A percentile compares a stretch with the other conserved stretches of the same genome.
Evolutionary conservation across 2,888 invertebrate species (phyloP).

Genomic region (Clunio marinus): DNA sequence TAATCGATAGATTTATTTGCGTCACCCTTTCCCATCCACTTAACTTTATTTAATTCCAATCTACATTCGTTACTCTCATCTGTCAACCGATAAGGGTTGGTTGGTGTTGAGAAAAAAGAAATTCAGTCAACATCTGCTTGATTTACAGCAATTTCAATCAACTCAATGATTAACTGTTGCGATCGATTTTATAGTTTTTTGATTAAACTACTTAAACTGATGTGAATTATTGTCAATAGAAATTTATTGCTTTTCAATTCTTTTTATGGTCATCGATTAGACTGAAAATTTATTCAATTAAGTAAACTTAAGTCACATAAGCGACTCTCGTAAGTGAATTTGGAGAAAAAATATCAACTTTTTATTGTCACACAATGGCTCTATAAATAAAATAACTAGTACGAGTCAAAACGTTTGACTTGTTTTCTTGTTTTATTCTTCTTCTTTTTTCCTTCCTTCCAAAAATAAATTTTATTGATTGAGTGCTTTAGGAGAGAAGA

Average conservation of each 20-base stretch:
- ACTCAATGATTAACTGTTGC: not conserved
- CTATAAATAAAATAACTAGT: no score
- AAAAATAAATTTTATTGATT: no score
- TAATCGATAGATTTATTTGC: conserved; percentile 6
- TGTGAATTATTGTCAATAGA: not conserved
- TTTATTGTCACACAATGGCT: no score
- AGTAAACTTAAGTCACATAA: not conserved
- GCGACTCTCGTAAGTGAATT: no score
- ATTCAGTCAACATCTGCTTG: not conserved
- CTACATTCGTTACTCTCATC: not conserved
- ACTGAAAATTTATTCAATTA: conserved; percentile 1
- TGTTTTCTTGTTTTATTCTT: no score
- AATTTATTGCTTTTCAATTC: conserved; percentile 2
- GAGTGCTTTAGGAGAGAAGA: no score
- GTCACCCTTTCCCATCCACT: not conserved
- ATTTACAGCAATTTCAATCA: no score
- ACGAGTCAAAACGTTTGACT: no score
- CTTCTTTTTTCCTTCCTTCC: no score
- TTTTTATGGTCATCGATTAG: conserved; percentile 5
- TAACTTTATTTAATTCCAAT: not conserved
- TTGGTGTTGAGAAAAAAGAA: no score
- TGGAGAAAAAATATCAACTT: no score
- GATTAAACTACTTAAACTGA: not conserved
- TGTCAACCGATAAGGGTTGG: not conserved
- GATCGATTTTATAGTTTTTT: not conserved